Percentiles rank a stretch among this genome's conserved stretches.
phyloP scores from a whole-genome alignment of 2,888 invertebrate species.

The Epinotia brunnichana region DNA sequence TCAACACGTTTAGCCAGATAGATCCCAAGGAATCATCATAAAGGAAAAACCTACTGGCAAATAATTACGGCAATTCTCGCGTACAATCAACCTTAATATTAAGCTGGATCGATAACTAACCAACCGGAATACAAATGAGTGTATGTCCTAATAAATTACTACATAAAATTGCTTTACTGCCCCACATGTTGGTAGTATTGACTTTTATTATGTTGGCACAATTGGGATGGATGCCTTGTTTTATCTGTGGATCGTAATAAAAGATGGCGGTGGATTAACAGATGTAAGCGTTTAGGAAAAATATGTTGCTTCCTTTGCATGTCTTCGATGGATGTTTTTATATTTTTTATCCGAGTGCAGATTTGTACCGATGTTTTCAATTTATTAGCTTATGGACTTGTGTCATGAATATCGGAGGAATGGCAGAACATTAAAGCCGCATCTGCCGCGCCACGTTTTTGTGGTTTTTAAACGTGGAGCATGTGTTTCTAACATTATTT shows the following conservation, averaged over 20 bases:
- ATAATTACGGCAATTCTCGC: slow-evolving; percentile 5
- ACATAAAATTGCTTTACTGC: slow-evolving; percentile 53
- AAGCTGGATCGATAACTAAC: slow-evolving; percentile 30
- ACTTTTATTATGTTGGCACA: slow-evolving; percentile 39
- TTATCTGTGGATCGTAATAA: slow-evolving; percentile 37
- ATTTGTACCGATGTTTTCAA: too few relatives aligned
- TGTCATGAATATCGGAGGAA: too few relatives aligned
- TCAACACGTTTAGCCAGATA: too few relatives aligned
- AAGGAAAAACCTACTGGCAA: not conserved
- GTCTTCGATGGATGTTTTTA: too few relatives aligned
- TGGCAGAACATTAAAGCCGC: too few relatives aligned
- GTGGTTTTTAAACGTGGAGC: too few relatives aligned
- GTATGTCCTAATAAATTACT: slow-evolving; percentile 52
- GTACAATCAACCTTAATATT: slow-evolving; percentile 33
- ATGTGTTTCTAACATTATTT: too few relatives aligned
- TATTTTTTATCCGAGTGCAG: too few relatives aligned
- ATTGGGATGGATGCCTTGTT: slow-evolving; percentile 41
- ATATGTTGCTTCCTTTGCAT: not conserved
- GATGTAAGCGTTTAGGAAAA: slow-evolving; percentile 21
- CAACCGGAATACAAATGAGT: slow-evolving; percentile 51
- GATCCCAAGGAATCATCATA: not conserved
- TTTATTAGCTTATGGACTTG: too few relatives aligned
- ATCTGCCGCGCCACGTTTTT: too few relatives aligned
- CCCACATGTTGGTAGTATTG: slow-evolving; percentile 41
- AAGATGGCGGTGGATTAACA: slow-evolving; percentile 29